Percentiles rank a stretch among this genome's conserved stretches.
Evolutionary conservation across 23 tunicate genomes (phyloP).

Genomic region (Trididemnum nubilum): DNA sequence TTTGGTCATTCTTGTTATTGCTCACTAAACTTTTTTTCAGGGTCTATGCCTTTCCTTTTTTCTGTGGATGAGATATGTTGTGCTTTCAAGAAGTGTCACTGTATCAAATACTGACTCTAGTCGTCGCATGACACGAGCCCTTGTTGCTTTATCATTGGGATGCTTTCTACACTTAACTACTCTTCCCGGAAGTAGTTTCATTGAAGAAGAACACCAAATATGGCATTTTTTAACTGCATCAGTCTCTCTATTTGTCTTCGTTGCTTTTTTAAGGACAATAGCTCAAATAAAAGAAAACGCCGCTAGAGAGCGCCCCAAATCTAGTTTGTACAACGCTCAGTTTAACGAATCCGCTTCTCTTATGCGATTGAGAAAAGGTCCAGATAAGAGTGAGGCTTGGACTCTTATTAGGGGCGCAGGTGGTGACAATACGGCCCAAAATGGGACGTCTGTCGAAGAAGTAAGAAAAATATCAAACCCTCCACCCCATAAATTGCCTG

Average conservation of each 20-base stretch:
- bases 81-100: slow-evolving; percentile 2
- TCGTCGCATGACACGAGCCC: slow-evolving; percentile 10
- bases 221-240: slow-evolving; percentile 78
- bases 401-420: background rate
- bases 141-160: slow-evolving; percentile 36
- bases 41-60: slow-evolving; percentile 43
- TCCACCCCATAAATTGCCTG: background rate
- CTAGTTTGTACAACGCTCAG: slow-evolving; percentile 38
- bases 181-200: slow-evolving; percentile 74
- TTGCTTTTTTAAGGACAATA: slow-evolving; percentile 41
- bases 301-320: background rate
- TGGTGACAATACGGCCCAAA: background rate
- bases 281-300: slow-evolving; percentile 3
- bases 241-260: slow-evolving; percentile 21
- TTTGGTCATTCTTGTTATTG: no score
- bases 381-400: slow-evolving; percentile 7
- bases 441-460: background rate
- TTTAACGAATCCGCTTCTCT: background rate
- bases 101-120: background rate
- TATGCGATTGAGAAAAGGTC: slow-evolving; percentile 16
- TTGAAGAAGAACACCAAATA: slow-evolving; percentile 94
- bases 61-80: slow-evolving; percentile 33
- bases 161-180: slow-evolving; percentile 45
- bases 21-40: no score
- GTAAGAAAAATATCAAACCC: background rate